Percentiles rank a stretch among this genome's conserved stretches.
phyloP scores from a whole-genome alignment of 2,797 vertebrate species.

The Spea hammondii region DNA sequence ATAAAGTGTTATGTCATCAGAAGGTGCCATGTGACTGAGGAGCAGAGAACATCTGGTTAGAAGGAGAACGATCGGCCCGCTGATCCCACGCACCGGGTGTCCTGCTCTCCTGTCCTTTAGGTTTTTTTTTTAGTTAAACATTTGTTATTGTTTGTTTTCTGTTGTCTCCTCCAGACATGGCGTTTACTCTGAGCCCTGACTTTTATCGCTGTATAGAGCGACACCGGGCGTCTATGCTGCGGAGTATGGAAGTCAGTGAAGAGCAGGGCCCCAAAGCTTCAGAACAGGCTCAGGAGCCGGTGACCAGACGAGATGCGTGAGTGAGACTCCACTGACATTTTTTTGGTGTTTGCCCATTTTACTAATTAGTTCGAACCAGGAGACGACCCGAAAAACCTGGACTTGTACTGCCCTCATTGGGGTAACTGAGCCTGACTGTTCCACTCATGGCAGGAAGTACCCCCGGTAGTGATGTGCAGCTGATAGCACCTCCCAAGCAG shows the following conservation, averaged over 20 bases:
- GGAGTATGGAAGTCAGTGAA: not conserved
- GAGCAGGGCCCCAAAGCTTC: not conserved
- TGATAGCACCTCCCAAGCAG: not conserved
- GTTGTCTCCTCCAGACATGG: slow-evolving; percentile 18
- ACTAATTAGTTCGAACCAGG: no score
- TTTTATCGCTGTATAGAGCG: slow-evolving; percentile 25
- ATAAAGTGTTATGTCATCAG: no score
- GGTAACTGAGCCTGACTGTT: no score
- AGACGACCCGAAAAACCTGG: no score
- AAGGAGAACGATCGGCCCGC: no score
- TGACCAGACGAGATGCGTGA: slow-evolving; percentile 20
- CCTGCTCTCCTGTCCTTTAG: no score
- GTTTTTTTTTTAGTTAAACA: not conserved
- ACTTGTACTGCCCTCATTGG: no score
- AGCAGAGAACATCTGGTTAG: no score
- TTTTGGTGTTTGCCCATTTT: not conserved
- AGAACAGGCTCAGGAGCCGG: not conserved
- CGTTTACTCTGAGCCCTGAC: slow-evolving; percentile 14
- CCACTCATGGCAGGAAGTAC: no score
- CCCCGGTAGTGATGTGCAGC: not conserved
- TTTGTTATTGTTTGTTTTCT: not conserved
- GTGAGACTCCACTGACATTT: not conserved
- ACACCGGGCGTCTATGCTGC: slow-evolving; percentile 5
- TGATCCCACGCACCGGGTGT: no score
- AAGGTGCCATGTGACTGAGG: no score